These are phyloP conservation scores for Patagioenas fasciata DNA, from an alignment of 2,113 vertebrate species.

Conservation along the genomic window DNA sequence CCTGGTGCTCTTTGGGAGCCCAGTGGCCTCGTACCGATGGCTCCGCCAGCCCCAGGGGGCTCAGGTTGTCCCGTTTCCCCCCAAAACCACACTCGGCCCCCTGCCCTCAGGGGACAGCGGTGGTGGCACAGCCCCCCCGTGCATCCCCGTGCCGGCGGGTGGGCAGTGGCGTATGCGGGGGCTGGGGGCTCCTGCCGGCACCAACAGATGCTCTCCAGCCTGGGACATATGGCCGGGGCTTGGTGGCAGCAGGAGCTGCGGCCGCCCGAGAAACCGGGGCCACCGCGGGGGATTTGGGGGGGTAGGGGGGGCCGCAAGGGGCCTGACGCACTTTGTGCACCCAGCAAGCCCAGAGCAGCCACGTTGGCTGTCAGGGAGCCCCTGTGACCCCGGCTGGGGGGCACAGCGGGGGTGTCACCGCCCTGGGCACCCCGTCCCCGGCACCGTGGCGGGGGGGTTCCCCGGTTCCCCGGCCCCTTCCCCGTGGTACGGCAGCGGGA, in stretches of 20 bases:
- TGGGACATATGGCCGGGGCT: not conserved
- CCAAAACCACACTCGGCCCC: not conserved
- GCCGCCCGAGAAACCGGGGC: not conserved
- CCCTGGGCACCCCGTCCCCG: not conserved
- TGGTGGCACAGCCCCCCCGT: not conserved
- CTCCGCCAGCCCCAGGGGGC: not conserved
- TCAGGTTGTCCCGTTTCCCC: accelerated
- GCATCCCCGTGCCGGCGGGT: not conserved
- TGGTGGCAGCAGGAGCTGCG: not conserved
- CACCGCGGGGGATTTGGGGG: not conserved
- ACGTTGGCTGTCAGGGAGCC: not conserved
- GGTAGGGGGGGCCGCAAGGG: not conserved
- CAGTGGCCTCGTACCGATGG: accelerated
- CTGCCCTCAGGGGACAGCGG: not conserved
- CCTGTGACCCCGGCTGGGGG: not conserved
- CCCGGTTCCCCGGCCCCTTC: not conserved
- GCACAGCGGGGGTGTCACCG: accelerated
- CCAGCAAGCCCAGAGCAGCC: not conserved
- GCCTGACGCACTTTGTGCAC: not conserved
- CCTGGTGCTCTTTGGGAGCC: not conserved
- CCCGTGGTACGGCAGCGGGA: accelerated
- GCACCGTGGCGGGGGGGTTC: accelerated
- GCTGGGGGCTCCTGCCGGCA: not conserved
- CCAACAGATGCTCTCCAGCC: not conserved
- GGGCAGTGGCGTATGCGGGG: not conserved